Evolutionary conservation across 2,888 invertebrate genomes (phyloP).

Genomic region (Prenolepis imparis): DNA sequence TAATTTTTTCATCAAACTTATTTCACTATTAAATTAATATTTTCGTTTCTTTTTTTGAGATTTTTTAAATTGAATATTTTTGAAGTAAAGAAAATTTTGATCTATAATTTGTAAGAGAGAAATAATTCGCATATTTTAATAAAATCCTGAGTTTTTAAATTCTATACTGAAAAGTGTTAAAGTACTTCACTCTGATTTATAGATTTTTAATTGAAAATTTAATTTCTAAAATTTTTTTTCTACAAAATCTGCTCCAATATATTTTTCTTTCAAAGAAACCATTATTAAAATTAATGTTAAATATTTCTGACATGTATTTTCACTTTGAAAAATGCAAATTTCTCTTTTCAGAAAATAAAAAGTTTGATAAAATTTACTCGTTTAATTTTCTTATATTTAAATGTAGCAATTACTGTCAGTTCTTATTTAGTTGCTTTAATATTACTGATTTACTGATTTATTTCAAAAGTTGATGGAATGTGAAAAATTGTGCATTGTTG

Average conservation of each 20-base stretch:
- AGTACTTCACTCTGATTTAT: not conserved
- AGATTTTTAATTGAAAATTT: not conserved
- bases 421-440: not conserved
- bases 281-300: not conserved
- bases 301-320: not conserved
- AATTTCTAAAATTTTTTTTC: not conserved
- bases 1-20: not conserved
- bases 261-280: not conserved
- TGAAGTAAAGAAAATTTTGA: not conserved
- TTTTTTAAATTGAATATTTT: not conserved
- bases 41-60: not conserved
- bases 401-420: not conserved
- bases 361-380: not conserved
- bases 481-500: slow-evolving; percentile 3
- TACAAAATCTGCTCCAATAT: not conserved
- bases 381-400: not conserved
- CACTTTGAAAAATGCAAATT: not conserved
- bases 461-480: not conserved
- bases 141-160: not conserved
- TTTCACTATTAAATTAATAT: not conserved
- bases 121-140: not conserved
- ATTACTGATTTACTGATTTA: not conserved
- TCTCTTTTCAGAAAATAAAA: not conserved
- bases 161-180: not conserved
- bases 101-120: slow-evolving; percentile 9